Evolutionary conservation across 2,113 vertebrate genomes (phyloP), one percentile per base, ranked within the genome.

Genomic region (Parus major): DNA sequence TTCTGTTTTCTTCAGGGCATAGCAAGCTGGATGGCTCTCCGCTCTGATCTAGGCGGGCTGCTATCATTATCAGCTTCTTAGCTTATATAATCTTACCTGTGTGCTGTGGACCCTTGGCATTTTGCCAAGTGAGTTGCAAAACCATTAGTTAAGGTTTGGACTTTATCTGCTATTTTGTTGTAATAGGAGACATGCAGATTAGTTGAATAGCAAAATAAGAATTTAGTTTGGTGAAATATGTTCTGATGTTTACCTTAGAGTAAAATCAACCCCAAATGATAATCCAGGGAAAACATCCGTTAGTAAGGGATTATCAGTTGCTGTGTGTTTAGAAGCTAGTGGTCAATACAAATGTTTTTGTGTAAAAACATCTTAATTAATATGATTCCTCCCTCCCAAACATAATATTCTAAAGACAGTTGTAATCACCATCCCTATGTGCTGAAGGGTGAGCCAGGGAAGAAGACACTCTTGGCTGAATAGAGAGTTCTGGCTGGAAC

Each of bases 91-190:
- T 55, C 28, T 69, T 50, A 46, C 23, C 20, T 11, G 0, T 35
- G 27, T 33, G 12, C 33, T 53, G 0, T 56, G 29, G 69, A 47
- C 60, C 50, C 16, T 4, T 81, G 76, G 35, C 11, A 14, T 46
- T 52, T 79, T 83, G 61, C 75, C 78, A 52, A 5, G 18, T 81
- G 28, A 22, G 7, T 73, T 96, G 71, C 64, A 90, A 91, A 95
- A 77, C 55, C 24, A 2, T 46, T 70, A 28, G 17, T 76, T 69
- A 31, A 69, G 15, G 14, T 35, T 56, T 36, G 11, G 31, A 2
- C 1, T 63, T 76, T 59, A 1, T 63, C 5, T 70, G 56, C 11
- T 27, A 63, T 60, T 31, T 21, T 75, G 35, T 80, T 77, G 63
- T 90, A 88, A 47, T 24, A 55, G 16, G 80, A 94, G 66, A 92